These are phyloP conservation scores for Pogonomyrmex californicus DNA, from an alignment of 1,140 invertebrate genomes.

Conservation along the genomic window DNA sequence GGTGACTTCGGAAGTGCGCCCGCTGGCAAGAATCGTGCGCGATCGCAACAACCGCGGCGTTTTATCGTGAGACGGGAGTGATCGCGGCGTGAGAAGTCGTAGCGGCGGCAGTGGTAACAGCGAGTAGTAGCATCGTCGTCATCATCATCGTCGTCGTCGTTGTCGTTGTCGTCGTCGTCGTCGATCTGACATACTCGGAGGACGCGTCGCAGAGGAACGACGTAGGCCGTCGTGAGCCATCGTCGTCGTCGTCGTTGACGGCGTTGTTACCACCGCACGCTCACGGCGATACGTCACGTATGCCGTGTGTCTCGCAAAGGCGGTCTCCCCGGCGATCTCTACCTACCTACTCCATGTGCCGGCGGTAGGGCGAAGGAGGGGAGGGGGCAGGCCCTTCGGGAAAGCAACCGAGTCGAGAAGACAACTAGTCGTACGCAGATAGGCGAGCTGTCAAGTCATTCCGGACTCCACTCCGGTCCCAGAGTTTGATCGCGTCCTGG, in stretches of 20 bases:
- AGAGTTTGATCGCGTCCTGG: not conserved
- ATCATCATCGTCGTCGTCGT: not conserved
- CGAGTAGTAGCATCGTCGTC: not conserved
- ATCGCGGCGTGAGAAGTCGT: not conserved
- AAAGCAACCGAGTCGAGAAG: constrained; percentile 75
- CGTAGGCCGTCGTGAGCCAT: not conserved
- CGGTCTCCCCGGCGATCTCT: constrained; percentile 69
- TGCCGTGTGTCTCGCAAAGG: constrained; percentile 69
- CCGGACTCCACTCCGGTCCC: constrained; percentile 18
- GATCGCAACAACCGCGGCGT: not conserved
- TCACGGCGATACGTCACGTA: constrained; percentile 67
- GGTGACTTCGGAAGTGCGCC: constrained; percentile 1
- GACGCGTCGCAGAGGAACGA: not conserved
- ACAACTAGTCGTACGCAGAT: constrained; percentile 83
- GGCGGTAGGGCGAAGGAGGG: constrained; percentile 69
- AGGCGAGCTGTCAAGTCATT: constrained; percentile 78
- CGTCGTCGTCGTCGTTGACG: constrained; percentile 37
- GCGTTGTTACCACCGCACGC: constrained; percentile 44
- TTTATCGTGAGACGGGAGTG: constrained; percentile 26
- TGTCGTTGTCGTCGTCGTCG: not conserved
- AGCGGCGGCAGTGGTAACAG: not conserved
- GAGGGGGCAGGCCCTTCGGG: constrained; percentile 75
- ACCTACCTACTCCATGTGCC: constrained; percentile 68
- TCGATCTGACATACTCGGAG: constrained; percentile 2
- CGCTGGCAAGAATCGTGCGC: not conserved